These are phyloP conservation scores for Cheilosia vernalis DNA, from an alignment of 2,888 invertebrate genomes.

Conservation along the genomic window DNA sequence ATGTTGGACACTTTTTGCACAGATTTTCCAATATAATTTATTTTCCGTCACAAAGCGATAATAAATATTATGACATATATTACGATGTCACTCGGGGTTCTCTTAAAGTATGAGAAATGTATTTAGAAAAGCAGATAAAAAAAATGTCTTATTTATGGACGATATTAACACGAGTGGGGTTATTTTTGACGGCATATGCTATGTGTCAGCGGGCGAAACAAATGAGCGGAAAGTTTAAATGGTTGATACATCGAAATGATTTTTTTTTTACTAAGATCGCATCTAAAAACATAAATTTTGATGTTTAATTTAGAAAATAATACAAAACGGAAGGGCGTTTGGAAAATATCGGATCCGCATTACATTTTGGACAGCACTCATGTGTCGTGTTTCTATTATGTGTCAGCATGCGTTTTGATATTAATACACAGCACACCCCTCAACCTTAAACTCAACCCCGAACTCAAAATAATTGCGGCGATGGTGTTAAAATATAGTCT, in stretches of 20 bases:
- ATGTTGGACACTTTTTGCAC: background rate
- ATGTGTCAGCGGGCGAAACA: background rate
- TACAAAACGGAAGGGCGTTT: background rate
- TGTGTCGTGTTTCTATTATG: background rate
- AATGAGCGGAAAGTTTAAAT: background rate
- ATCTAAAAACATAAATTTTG: background rate
- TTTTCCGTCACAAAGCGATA: conserved; percentile 29
- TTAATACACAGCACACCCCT: background rate
- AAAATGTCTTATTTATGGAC: conserved; percentile 62
- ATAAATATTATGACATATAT: conserved; percentile 57
- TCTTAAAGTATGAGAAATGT: conserved; percentile 45
- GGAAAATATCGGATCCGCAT: background rate
- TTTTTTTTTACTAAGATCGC: background rate
- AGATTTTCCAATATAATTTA: conserved; percentile 42
- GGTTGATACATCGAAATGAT: conserved; percentile 9
- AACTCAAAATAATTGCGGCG: background rate
- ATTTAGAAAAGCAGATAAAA: conserved; percentile 23
- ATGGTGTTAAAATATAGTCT: background rate
- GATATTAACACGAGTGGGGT: conserved; percentile 63
- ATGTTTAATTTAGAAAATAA: background rate
- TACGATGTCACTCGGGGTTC: conserved; percentile 38
- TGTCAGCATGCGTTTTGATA: background rate
- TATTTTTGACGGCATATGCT: conserved; percentile 35
- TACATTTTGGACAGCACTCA: background rate
- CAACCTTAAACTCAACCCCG: background rate